Evolutionary conservation across 2,888 invertebrate species (phyloP).

Genomic region (Orthosia cruda): DNA sequence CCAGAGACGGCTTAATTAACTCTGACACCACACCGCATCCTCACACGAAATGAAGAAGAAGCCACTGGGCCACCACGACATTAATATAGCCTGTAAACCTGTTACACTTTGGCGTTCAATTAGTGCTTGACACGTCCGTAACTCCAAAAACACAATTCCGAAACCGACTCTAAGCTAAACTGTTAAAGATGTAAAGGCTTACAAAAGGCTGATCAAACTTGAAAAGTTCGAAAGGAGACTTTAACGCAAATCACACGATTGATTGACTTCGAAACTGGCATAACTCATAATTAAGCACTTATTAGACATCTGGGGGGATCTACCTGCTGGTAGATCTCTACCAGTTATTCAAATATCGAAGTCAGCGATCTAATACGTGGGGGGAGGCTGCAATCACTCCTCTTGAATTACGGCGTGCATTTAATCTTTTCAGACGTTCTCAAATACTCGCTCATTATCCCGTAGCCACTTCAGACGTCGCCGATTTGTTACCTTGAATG

Average conservation of each 20-base stretch:
- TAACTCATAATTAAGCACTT: slow-evolving; percentile 64
- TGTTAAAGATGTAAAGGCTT: background rate
- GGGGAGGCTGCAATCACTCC: slow-evolving; percentile 76
- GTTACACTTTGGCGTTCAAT: too few relatives aligned
- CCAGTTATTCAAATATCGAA: slow-evolving; percentile 73
- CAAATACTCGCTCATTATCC: slow-evolving; percentile 90
- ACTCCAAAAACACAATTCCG: too few relatives aligned
- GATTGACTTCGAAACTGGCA: slow-evolving; percentile 25
- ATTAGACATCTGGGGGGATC: slow-evolving; percentile 43
- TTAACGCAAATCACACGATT: slow-evolving; percentile 39
- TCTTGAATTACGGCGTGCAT: slow-evolving; percentile 86
- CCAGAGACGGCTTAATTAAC: too few relatives aligned
- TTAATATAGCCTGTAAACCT: too few relatives aligned
- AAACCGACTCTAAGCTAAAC: too few relatives aligned
- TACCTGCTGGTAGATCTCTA: too few relatives aligned
- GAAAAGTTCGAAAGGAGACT: slow-evolving; percentile 22
- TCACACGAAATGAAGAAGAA: too few relatives aligned
- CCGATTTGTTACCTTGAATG: slow-evolving; percentile 88
- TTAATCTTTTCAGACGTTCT: slow-evolving; percentile 89
- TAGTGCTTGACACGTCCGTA: too few relatives aligned
- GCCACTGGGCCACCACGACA: too few relatives aligned
- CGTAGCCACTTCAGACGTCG: slow-evolving; percentile 88
- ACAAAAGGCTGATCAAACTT: slow-evolving; percentile 3
- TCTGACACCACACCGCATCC: too few relatives aligned
- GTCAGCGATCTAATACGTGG: slow-evolving; percentile 74